Evolutionary conservation across 2,888 invertebrate species (phyloP).

Genomic region (Perizoma affinitatum): DNA sequence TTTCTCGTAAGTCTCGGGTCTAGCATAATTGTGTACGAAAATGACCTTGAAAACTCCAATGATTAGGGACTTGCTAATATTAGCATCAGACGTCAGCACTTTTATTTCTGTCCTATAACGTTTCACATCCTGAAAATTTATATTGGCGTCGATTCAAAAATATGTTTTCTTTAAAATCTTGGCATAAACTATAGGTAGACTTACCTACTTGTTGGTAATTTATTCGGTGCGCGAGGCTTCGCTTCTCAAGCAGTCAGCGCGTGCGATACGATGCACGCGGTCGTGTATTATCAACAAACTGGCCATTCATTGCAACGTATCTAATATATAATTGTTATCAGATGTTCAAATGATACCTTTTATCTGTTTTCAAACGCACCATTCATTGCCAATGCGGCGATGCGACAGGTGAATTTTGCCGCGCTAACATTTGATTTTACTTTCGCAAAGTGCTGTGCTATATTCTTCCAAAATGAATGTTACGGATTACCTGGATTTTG

Average conservation of each 20-base stretch:
- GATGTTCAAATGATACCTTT: slow-evolving; percentile 56
- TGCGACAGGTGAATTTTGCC: slow-evolving; percentile 50
- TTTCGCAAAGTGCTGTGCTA: slow-evolving; percentile 32
- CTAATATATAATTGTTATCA: slow-evolving; percentile 54
- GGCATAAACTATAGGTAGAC: slow-evolving; percentile 15
- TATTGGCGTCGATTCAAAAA: slow-evolving; percentile 34
- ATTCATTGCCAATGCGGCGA: slow-evolving; percentile 42
- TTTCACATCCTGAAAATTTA: slow-evolving; percentile 10
- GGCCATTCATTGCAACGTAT: slow-evolving; percentile 37
- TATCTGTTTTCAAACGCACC: slow-evolving; percentile 52
- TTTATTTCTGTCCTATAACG: slow-evolving; percentile 12
- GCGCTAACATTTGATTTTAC: slow-evolving; percentile 38
- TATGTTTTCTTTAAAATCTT: slow-evolving; percentile 14
- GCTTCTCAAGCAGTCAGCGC: slow-evolving; percentile 28
- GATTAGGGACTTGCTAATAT: background rate
- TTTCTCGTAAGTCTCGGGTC: no score
- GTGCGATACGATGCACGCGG: slow-evolving; percentile 53
- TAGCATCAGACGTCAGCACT: slow-evolving; percentile 14
- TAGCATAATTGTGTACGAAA: background rate
- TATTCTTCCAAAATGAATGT: slow-evolving; percentile 54
- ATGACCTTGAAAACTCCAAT: slow-evolving; percentile 5
- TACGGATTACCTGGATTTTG: slow-evolving; percentile 48
- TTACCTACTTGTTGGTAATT: slow-evolving; percentile 5
- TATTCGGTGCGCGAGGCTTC: slow-evolving; percentile 3
- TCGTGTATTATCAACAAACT: slow-evolving; percentile 49